These are phyloP conservation scores for Tachycineta bicolor DNA, from an alignment of 2,113 vertebrate species.

Conservation along the genomic window DNA sequence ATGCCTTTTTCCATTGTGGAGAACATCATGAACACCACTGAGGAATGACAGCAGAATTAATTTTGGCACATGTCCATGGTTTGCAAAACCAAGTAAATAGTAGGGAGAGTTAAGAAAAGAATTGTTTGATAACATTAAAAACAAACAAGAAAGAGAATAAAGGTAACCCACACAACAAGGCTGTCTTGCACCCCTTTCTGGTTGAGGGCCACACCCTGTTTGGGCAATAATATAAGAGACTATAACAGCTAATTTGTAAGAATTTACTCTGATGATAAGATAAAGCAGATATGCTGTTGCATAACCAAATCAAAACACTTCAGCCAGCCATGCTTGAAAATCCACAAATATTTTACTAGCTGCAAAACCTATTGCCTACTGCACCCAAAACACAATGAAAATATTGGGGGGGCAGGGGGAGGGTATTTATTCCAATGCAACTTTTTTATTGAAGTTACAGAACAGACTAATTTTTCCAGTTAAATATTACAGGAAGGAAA, in stretches of 20 bases:
- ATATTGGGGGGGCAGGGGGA: rapidly evolving
- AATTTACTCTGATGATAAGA: background rate
- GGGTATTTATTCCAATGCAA: background rate
- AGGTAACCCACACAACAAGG: background rate
- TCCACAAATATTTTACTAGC: background rate
- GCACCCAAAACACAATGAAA: background rate
- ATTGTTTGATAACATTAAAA: no score
- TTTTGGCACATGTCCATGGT: background rate
- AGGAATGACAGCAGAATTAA: background rate
- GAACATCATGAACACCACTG: background rate
- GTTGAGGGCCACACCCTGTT: background rate
- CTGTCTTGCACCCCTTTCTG: background rate
- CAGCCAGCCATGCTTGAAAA: background rate
- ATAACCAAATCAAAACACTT: background rate
- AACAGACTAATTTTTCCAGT: background rate
- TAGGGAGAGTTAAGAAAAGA: background rate
- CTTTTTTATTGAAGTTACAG: background rate
- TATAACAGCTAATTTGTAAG: background rate
- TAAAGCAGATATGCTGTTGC: background rate
- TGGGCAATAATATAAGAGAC: background rate
- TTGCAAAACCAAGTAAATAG: background rate
- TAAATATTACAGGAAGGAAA: background rate
- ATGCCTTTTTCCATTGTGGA: rapidly evolving
- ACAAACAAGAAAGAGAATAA: background rate
- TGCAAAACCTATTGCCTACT: background rate